phyloP scores from a whole-genome alignment of 2,113 vertebrate species.

The Seriola rivoliana region DNA sequence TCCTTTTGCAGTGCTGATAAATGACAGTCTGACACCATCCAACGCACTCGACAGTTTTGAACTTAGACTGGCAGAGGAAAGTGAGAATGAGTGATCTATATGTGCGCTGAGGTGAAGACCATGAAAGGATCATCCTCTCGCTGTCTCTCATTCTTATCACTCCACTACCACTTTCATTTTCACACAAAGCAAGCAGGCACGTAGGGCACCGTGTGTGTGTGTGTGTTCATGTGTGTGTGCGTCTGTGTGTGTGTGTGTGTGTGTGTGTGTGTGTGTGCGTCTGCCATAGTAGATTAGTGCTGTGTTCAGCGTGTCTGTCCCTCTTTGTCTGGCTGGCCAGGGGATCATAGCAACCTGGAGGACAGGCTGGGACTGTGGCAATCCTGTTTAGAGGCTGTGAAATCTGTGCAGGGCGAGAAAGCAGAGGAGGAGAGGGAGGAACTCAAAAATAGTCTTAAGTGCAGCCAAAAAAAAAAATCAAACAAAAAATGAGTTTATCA shows the following conservation, averaged over 20 bases:
- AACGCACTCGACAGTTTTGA: conserved; percentile 27
- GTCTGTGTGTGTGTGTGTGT: conserved; percentile 58
- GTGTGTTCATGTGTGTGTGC: conserved; percentile 54
- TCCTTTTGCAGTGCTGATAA: conserved; percentile 18
- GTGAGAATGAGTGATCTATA: conserved; percentile 69
- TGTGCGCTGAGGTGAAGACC: conserved; percentile 64
- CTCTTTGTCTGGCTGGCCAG: conserved; percentile 80
- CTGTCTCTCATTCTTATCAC: conserved; percentile 60
- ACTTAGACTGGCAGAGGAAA: conserved; percentile 28
- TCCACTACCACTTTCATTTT: conserved; percentile 75
- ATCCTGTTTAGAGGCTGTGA: conserved; percentile 82
- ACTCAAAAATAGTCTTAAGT: conserved; percentile 8
- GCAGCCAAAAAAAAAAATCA: neutral
- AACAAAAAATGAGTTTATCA: neutral
- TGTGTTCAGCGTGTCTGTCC: conserved; percentile 74
- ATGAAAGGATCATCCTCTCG: conserved; percentile 58
- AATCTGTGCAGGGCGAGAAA: conserved; percentile 59
- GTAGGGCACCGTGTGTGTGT: conserved; percentile 51
- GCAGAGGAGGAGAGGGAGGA: conserved; percentile 17
- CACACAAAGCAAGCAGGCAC: conserved; percentile 71
- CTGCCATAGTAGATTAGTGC: conserved; percentile 82
- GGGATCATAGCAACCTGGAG: conserved; percentile 82
- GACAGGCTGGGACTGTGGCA: conserved; percentile 76
- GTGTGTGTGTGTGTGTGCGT: conserved; percentile 60
- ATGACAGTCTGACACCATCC: conserved; percentile 38